phyloP scores from a whole-genome alignment of 2,888 invertebrate species.

The Augochlorella aurata region DNA sequence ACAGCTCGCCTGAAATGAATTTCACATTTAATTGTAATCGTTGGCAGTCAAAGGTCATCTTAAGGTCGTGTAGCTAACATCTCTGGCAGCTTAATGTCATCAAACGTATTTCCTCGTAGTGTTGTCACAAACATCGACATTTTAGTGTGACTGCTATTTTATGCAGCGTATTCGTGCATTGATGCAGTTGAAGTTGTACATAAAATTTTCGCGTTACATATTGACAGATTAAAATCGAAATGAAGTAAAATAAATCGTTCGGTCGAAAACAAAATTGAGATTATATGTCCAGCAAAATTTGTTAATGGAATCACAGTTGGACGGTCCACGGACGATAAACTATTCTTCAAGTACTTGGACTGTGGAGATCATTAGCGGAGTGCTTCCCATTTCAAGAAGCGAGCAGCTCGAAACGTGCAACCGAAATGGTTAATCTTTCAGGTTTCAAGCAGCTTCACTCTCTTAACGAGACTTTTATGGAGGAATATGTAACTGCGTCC shows the following conservation, averaged over 20 bases:
- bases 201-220: neutral
- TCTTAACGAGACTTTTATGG: constrained; percentile 52
- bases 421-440: constrained; percentile 45
- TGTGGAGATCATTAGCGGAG: constrained; percentile 24
- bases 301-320: constrained; percentile 2
- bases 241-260: neutral
- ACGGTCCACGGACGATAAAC: neutral
- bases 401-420: constrained; percentile 33
- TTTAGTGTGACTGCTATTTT: neutral
- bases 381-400: constrained; percentile 33
- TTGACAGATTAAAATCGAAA: neutral
- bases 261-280: too few species aligned
- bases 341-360: constrained; percentile 19
- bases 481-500: constrained; percentile 40
- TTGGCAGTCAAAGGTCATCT: neutral
- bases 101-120: too few species aligned
- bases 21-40: neutral
- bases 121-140: too few species aligned
- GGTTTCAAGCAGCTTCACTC: constrained; percentile 16
- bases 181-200: too few species aligned
- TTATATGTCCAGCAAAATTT: neutral
- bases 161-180: neutral
- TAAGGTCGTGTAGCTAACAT: neutral
- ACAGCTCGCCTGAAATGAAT: neutral
- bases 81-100: neutral